Evolutionary conservation across 2,797 vertebrate species (phyloP).

Genomic region (Chromobotia macracanthus): DNA sequence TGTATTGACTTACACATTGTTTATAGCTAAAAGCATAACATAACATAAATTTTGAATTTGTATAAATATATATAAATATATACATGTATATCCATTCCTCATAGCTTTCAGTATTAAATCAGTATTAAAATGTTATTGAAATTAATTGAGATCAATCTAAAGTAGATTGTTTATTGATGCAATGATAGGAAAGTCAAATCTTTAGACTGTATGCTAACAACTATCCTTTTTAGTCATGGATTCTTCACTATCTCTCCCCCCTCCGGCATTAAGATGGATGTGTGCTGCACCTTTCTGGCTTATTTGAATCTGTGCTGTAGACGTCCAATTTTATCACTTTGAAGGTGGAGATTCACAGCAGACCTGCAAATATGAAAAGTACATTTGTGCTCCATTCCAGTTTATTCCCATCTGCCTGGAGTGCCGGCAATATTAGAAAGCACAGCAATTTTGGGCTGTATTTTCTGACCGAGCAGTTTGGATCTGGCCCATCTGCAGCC

Average conservation of each 20-base stretch:
- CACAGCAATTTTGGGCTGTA: slow-evolving; percentile 63
- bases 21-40: too few species aligned
- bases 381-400: slow-evolving; percentile 65
- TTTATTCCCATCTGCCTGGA: slow-evolving; percentile 65
- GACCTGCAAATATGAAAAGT: slow-evolving; percentile 65
- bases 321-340: slow-evolving; percentile 66
- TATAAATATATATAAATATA: too few species aligned
- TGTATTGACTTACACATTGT: too few species aligned
- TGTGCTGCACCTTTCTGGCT: slow-evolving; percentile 62
- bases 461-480: slow-evolving; percentile 68
- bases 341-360: slow-evolving; percentile 66
- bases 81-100: too few species aligned
- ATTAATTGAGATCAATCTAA: not conserved
- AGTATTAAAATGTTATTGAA: too few species aligned
- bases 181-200: not conserved
- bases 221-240: slow-evolving; percentile 28
- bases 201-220: slow-evolving; percentile 12
- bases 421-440: slow-evolving; percentile 68
- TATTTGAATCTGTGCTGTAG: slow-evolving; percentile 65
- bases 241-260: slow-evolving; percentile 36
- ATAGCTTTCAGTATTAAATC: too few species aligned
- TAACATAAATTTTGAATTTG: too few species aligned
- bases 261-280: slow-evolving; percentile 65
- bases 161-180: not conserved
- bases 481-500: slow-evolving; percentile 67